These are phyloP conservation scores for Cercopithecus mona DNA, from an alignment of 2,113 vertebrate species.

Conservation along the genomic window DNA sequence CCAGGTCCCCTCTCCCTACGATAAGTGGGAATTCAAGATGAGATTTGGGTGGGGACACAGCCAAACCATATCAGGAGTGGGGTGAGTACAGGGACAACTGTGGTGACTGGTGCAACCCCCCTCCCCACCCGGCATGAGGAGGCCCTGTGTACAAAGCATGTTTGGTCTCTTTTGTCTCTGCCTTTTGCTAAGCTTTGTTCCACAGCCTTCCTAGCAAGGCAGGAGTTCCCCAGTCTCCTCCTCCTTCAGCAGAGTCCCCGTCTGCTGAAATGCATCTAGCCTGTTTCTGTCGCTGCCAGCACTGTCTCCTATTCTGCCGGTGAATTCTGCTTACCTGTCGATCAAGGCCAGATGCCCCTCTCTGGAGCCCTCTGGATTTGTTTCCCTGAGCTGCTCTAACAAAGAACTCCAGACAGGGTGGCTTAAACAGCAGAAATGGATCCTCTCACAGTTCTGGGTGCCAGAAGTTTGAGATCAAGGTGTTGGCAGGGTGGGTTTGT, in stretches of 20 bases:
- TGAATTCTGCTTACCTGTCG: not conserved
- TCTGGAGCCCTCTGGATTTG: not conserved
- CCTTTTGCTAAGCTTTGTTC: rapidly evolving
- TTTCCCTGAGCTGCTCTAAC: not conserved
- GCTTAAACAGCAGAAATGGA: not conserved
- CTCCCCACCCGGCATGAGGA: rapidly evolving
- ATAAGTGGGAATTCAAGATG: too few species aligned
- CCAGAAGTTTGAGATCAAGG: not conserved
- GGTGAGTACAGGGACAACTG: too few species aligned
- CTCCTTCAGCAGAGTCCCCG: not conserved
- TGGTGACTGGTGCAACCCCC: too few species aligned
- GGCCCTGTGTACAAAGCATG: not conserved
- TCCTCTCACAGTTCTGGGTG: not conserved
- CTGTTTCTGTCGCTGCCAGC: too few species aligned
- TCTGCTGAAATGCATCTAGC: too few species aligned
- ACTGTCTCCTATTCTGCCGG: not conserved
- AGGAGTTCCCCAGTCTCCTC: not conserved
- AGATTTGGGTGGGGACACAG: too few species aligned
- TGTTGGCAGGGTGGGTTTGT: not conserved
- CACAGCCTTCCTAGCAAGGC: not conserved
- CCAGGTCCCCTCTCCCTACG: too few species aligned
- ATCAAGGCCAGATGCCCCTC: not conserved
- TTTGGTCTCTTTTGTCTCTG: not conserved
- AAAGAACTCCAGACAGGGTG: not conserved
- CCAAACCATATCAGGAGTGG: too few species aligned